Base-by-base conservation (phyloP, 2,113 vertebrate species). In the Sorex araneus region DNA sequence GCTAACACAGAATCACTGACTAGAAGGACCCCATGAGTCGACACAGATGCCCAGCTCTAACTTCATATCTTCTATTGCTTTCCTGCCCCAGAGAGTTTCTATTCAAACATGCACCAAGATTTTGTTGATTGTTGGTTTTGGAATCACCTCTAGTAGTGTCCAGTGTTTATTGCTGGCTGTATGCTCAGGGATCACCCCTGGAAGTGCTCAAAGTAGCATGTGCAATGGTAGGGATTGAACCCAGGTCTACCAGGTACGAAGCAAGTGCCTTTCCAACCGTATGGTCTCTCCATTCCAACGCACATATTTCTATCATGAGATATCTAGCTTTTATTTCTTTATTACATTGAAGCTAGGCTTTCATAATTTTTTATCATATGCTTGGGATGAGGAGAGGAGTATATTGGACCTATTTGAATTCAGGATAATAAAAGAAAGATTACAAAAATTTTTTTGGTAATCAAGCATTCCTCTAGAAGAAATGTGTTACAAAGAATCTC, bases 351-450 rank as follows among this genome's bases (percentile, higher is more conserved):
- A 27, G 4, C 25, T 40, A 45, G 34, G 63, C 18, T 64, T 50
- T 66, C 36, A 8, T 50, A 60, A 28, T 64, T 63, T 63, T 77
- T 45, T 90, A 73, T 21, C 4, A 21, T 21, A 19, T 54, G 83
- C 54, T 54, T 2, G 45, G 10, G 25, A 21, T 66, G 2, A 57
- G 47, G 11, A 91, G 12, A 3, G 12, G 10, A 28, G 34, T 50
- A 36, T 54, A 54, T 30, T 78, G 21, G 74, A 43, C 50, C 16
- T 78, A 74, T 79, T 89, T 92, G 40, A 71, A 84, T 87, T 84
- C 30, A 60, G 32, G 19, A 47, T 76, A 91, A 32, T 50, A 76
- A 60, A 43, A 54, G 23, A 27, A 7, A 1, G 23, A 64, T 47
- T 47, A 10, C 57, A 80, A n/a, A n/a, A n/a, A 47, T 71, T 34